Conservation (phyloP, 2,113 vertebrate genomes). For the Phalacrocorax pelagicus region DNA sequence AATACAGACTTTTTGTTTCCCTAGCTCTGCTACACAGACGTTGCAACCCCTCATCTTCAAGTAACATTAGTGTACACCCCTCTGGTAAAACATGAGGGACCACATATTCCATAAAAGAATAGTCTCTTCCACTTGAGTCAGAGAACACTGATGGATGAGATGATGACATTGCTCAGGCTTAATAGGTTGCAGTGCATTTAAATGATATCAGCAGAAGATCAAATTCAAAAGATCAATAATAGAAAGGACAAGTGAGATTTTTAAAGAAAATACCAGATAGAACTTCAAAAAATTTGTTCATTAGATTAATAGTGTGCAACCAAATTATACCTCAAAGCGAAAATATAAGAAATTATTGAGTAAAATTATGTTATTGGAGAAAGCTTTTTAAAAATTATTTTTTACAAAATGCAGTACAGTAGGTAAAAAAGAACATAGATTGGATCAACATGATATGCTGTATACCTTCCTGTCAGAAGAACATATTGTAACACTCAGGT, state of each 20-base stretch:
- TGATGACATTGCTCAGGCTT: not conserved
- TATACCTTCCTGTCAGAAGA: not conserved
- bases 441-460: not conserved
- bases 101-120: not conserved
- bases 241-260: not conserved
- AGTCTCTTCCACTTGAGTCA: rapidly evolving
- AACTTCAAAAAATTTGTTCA: not conserved
- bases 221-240: not conserved
- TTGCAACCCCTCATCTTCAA: not conserved
- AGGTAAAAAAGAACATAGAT: not conserved
- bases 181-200: not conserved
- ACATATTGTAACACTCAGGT: not conserved
- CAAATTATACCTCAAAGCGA: not conserved
- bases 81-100: not conserved
- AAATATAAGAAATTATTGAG: not conserved
- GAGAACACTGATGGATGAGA: not conserved
- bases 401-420: not conserved
- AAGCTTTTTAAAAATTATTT: not conserved
- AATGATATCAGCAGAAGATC: not conserved
- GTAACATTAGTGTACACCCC: not conserved
- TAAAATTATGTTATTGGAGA: not conserved
- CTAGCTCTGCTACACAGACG: not conserved
- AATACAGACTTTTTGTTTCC: not conserved
- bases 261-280: not conserved
- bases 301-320: not conserved